Base-by-base conservation (phyloP, 2,797 vertebrate genomes). In the Mus spretus region DNA sequence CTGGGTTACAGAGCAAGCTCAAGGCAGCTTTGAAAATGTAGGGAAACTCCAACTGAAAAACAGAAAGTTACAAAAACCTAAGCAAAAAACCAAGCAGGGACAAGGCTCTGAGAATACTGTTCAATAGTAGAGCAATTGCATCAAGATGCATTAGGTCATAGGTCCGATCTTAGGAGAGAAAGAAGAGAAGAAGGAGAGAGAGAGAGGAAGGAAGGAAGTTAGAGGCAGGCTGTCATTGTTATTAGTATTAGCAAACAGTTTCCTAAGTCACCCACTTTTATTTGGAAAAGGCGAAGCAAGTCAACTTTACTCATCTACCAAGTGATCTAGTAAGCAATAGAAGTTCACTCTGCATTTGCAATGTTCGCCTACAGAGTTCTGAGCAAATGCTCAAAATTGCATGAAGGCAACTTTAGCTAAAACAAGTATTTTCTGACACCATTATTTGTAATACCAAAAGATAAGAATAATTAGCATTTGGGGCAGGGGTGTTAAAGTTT, bases 371-470 rank as follows among this genome's bases (percentile, higher is more conserved):
- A 78, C 19, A 74, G 1, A 92, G 50, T 81, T 9, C n/a, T 83
- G 65, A 93, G 57, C 50, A 93, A 96, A 93, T 84, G 24, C 24
- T 89, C 65, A 89, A 82, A 95, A 83, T 1, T 75, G 10, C 44
- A 88, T 12, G 88, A 89, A 88, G n/a, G 44, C 83, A 85, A 89
- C n/a, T 31, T 85, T 37, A 59, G 44, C 65, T 55, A 92, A 87
- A 95, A 57, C 89, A 91, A 85, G n/a, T 61, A 75, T 88, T 40
- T 94, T 50, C 80, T 72, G 17, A 88, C 53, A 81, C 22, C 26
- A 70, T 47, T 19, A 65, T 57, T 55, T 61, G 26, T 61, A 61
- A 34, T 63, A 65, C 70, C 75, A 94, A 89, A 22, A 79, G 53
- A 70, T 89, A 34, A 79, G 50, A 85, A 77, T 61, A 74, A 85